phyloP scores from a whole-genome alignment of 1,140 invertebrate species.

The Dendrolimus punctatus region DNA sequence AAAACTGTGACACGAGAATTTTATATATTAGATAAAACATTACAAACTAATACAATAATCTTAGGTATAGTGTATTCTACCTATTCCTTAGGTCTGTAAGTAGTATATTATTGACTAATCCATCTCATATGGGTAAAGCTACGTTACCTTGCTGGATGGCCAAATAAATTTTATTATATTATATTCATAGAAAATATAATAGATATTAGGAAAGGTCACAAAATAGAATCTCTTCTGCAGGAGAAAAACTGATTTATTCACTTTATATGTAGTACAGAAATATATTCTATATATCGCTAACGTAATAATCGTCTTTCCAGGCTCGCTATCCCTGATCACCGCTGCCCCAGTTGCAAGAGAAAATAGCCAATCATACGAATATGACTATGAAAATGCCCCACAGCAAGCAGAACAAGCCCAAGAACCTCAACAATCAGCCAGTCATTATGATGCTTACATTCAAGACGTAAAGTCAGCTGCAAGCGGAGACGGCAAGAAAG shows the following conservation, averaged over 20 bases:
- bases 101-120: too few relatives aligned
- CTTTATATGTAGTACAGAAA: constrained; percentile 4
- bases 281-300: neutral
- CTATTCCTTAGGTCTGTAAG: too few relatives aligned
- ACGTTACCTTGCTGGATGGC: too few relatives aligned
- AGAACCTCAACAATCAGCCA: constrained; percentile 47
- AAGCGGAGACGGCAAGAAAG: constrained; percentile 41
- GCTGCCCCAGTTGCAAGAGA: constrained; percentile 39
- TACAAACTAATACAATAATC: too few relatives aligned
- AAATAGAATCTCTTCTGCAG: too few relatives aligned
- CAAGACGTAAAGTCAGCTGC: constrained; percentile 54
- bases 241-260: neutral
- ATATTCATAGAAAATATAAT: too few relatives aligned
- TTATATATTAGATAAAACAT: too few relatives aligned
- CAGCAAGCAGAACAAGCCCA: constrained; percentile 25
- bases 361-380: constrained; percentile 39
- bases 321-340: constrained; percentile 24
- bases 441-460: constrained; percentile 62
- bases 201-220: too few relatives aligned
- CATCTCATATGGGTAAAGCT: too few relatives aligned
- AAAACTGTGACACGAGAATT: too few relatives aligned
- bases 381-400: constrained; percentile 46
- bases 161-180: too few relatives aligned
- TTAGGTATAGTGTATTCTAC: too few relatives aligned
- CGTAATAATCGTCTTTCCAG: constrained; percentile 16